Base-by-base conservation (phyloP, 2,113 vertebrate species). In the Paraplagusia blochii region DNA sequence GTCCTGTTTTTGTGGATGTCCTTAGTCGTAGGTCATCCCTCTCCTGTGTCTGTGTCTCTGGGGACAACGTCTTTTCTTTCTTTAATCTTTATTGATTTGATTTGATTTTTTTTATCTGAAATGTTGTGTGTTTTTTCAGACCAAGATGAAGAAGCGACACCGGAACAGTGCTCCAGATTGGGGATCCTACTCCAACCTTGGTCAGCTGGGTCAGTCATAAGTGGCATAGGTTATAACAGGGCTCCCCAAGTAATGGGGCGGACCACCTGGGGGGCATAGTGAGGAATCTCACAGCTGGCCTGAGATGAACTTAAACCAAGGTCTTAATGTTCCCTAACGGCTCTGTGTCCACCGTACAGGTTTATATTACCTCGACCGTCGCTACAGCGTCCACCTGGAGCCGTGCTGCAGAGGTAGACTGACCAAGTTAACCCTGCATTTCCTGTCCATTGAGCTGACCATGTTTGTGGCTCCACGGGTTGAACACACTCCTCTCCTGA, bases 321-420 rank as follows among this genome's bases (percentile, higher is more conserved):
- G 22, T 29, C 22, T 29, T 51, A 22, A 35, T 39, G 19, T 1
- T 35, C 14, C 22, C 40, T 13, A 14, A 14, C 36, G 5, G 38
- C 13, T 12, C 0, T 58, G 8, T 44, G 4, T 69, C 63, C 50
- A 78, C 85, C 48, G 54, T 83, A 62, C 88, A 96, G 94, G 93
- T 69, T 87, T 92, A 66, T 93, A 92, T 90, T 90, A 90, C 83
- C 86, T 93, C 81, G 93, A 95, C 63, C 92, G 93, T 85, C 91
- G 90, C 43, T 92, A 90, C 90, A 96, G 95, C 86, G 93, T 91
- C 90, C 88, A 94, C 80, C 85, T 94, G 91, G 94, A 95, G 88
- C 93, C 93, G 77, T 76, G 82, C 75, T 93, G 92, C 93, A 93
- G 92, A 95, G 94, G 94, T 96, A 40, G 11, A 40, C 11, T 40